These are phyloP conservation scores for Dromaius novaehollandiae DNA, from an alignment of 2,113 vertebrate genomes.

Conservation along the genomic window DNA sequence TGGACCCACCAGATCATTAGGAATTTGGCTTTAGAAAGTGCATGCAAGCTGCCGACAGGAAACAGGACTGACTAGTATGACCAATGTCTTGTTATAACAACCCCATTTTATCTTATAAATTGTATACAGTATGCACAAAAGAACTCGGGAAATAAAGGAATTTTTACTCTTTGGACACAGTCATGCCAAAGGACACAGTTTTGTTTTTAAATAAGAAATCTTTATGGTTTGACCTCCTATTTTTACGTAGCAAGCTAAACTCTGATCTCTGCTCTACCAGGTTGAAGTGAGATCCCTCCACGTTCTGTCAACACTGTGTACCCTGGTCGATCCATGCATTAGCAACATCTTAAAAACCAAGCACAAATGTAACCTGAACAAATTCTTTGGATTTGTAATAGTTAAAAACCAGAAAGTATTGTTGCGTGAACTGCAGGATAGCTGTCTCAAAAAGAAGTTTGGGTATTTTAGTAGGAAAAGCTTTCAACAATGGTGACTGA, in stretches of 20 bases:
- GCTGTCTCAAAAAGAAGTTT: not conserved
- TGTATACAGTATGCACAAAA: not conserved
- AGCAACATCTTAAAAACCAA: not conserved
- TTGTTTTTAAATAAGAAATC: not conserved
- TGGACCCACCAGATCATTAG: not conserved
- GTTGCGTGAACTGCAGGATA: fast-evolving
- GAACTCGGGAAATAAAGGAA: not conserved
- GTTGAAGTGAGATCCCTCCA: not conserved
- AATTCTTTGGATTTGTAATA: not conserved
- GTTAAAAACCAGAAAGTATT: not conserved
- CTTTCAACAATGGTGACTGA: fast-evolving
- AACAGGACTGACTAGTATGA: not conserved
- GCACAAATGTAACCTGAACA: not conserved
- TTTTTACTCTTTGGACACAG: not conserved
- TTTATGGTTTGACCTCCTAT: not conserved
- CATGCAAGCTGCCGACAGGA: not conserved
- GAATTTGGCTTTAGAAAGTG: not conserved
- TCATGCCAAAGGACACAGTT: not conserved
- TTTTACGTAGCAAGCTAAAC: not conserved
- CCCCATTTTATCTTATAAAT: not conserved
- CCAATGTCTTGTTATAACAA: not conserved
- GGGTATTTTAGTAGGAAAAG: not conserved
- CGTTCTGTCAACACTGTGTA: not conserved
- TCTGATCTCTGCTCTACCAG: not conserved
- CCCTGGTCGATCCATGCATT: fast-evolving